phyloP scores from a whole-genome alignment of 1,140 invertebrate genomes.

The Nautilus pompilius region DNA sequence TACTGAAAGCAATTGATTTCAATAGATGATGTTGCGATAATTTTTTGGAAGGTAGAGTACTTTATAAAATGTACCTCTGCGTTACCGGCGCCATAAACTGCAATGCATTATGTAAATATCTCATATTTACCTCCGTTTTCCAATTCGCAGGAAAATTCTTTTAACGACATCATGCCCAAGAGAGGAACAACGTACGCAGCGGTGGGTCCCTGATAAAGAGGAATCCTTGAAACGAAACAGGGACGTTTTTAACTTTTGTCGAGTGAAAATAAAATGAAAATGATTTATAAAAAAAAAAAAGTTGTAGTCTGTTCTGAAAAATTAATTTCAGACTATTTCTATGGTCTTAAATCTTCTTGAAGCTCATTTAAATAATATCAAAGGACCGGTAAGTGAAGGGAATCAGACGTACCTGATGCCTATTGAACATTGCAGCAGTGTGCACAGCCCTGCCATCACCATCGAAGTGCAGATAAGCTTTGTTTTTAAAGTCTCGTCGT shows the following conservation, averaged over 20 bases:
- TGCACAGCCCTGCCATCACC: conserved; percentile 27
- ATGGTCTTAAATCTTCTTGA: not conserved
- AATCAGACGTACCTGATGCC: conserved; percentile 14
- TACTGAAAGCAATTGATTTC: too few species aligned
- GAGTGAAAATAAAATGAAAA: not conserved
- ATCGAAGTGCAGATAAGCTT: conserved; percentile 25
- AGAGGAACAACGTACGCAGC: not conserved
- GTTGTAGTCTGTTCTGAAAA: not conserved
- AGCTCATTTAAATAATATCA: not conserved
- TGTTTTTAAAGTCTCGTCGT: conserved; percentile 22
- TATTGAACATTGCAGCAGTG: conserved; percentile 23
- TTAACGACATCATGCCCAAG: not conserved
- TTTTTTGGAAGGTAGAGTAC: too few species aligned
- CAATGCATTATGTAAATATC: too few species aligned
- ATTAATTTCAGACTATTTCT: not conserved
- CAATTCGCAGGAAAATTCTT: not conserved
- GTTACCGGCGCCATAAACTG: not conserved
- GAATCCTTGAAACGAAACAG: not conserved
- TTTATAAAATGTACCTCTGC: not conserved
- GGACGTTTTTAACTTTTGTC: not conserved
- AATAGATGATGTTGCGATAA: too few species aligned
- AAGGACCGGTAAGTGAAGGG: not conserved
- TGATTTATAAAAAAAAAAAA: not conserved
- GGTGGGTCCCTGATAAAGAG: not conserved
- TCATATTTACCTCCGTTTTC: too few species aligned